A percentile compares a stretch with the other conserved stretches of the same genome.
These are phyloP conservation scores for Typhlichthys subterraneus DNA, from an alignment of 2,797 vertebrate genomes.

Conservation along the genomic window DNA sequence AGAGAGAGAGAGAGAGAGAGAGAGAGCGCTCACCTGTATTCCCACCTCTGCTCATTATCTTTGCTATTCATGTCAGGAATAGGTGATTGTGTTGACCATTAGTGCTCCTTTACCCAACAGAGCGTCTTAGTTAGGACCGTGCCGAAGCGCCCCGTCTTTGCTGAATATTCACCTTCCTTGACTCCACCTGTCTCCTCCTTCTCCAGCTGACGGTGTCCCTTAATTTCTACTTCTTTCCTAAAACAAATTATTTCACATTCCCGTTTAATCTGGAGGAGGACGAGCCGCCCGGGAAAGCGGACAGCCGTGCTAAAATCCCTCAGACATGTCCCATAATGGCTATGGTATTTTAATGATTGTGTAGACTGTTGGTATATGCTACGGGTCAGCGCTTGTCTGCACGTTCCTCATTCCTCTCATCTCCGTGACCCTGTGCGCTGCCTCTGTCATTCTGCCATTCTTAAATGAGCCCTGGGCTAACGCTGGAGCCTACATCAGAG, in stretches of 20 bases:
- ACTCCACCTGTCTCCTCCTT: conserved; percentile 68
- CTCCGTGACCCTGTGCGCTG: conserved; percentile 67
- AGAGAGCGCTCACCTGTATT: conserved; percentile 65
- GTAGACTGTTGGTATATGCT: conserved; percentile 67
- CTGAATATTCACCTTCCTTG: conserved; percentile 70
- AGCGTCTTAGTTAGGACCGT: conserved; percentile 75
- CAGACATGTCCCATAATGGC: conserved; percentile 74
- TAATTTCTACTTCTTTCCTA: conserved; percentile 54
- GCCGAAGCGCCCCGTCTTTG: conserved; percentile 67
- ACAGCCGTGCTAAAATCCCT: conserved; percentile 77
- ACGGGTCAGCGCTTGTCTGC: conserved; percentile 79
- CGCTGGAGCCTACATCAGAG: conserved; percentile 50
- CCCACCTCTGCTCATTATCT: conserved; percentile 81
- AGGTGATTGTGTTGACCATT: conserved; percentile 81
- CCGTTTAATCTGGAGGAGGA: conserved; percentile 57
- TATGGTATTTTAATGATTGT: conserved; percentile 84
- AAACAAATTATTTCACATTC: conserved; percentile 65
- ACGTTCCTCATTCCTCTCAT: conserved; percentile 74
- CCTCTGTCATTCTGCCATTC: conserved; percentile 74
- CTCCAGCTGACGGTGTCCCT: conserved; percentile 55
- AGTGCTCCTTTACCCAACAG: conserved; percentile 74
- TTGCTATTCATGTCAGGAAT: conserved; percentile 78
- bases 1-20: conserved; percentile 60
- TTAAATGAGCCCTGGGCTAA: conserved; percentile 74
- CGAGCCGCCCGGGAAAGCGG: conserved; percentile 49